phyloP scores from a whole-genome alignment of 1,140 invertebrate genomes.

The Zaprionus nigranus region DNA sequence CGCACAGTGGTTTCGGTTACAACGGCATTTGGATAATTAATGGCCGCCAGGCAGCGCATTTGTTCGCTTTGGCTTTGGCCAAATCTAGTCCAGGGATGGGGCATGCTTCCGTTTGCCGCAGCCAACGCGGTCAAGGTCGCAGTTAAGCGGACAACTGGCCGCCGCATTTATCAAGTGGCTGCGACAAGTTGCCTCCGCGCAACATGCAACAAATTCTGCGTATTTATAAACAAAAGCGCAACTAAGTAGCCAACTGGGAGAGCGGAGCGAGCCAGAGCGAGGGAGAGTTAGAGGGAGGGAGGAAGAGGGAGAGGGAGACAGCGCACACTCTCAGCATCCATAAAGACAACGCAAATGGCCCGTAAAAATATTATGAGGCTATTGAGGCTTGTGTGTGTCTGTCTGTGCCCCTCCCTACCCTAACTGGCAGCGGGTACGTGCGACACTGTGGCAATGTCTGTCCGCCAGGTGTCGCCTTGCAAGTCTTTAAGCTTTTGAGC shows the following conservation, averaged over 20 bases:
- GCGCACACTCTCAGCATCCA: constrained; percentile 55
- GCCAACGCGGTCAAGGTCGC: constrained; percentile 68
- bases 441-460: constrained; percentile 2
- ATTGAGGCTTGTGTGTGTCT: constrained; percentile 35
- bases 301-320: background rate
- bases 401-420: constrained; percentile 21
- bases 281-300: background rate
- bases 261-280: background rate
- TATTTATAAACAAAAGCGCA: constrained; percentile 72
- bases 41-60: constrained; percentile 54
- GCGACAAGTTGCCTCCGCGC: constrained; percentile 56
- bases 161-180: constrained; percentile 65
- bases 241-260: constrained; percentile 48
- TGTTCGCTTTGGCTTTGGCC: constrained; percentile 41
- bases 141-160: constrained; percentile 47
- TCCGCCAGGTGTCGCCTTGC: background rate
- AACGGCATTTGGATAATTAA: constrained; percentile 48
- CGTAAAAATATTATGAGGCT: constrained; percentile 78
- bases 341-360: constrained; percentile 75
- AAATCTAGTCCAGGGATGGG: constrained; percentile 52
- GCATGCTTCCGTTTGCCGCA: constrained; percentile 27
- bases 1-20: constrained; percentile 16
- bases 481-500: background rate
- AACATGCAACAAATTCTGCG: constrained; percentile 67
- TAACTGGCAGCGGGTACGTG: background rate